Evolutionary conservation across 2,888 invertebrate genomes (phyloP).

Genomic region (Ophraella communa): DNA sequence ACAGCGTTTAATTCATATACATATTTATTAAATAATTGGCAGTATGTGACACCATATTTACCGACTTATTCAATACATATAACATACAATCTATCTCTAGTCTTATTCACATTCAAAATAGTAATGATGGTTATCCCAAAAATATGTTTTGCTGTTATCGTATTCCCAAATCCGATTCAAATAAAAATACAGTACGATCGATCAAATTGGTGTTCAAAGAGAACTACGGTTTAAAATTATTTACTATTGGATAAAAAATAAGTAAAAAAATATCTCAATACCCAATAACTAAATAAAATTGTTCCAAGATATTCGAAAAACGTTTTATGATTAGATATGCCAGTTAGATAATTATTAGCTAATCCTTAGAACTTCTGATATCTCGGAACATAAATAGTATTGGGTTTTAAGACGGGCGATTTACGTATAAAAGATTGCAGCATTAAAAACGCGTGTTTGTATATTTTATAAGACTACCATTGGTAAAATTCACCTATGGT

Average conservation of each 20-base stretch:
- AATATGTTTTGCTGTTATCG: slow-evolving; percentile 36
- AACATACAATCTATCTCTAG: slow-evolving; percentile 54
- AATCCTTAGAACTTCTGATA: too few relatives aligned
- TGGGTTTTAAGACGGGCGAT: too few relatives aligned
- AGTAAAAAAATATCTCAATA: too few relatives aligned
- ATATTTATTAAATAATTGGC: slow-evolving; percentile 58
- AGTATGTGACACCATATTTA: slow-evolving; percentile 56
- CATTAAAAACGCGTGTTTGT: neutral
- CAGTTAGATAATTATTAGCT: too few relatives aligned
- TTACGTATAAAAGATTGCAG: neutral
- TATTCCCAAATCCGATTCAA: slow-evolving; percentile 35
- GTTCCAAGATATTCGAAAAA: too few relatives aligned
- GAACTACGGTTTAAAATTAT: neutral
- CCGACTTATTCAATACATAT: slow-evolving; percentile 48
- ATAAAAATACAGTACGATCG: slow-evolving; percentile 22
- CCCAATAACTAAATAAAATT: too few relatives aligned
- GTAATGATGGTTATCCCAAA: slow-evolving; percentile 45
- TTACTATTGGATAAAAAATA: too few relatives aligned
- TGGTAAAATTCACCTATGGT: slow-evolving; percentile 40
- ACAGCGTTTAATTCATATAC: slow-evolving; percentile 38
- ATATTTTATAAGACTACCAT: slow-evolving; percentile 32
- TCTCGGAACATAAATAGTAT: too few relatives aligned
- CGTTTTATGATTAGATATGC: too few relatives aligned
- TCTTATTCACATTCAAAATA: slow-evolving; percentile 53
- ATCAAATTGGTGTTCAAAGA: neutral